Evolutionary conservation across 1,140 invertebrate species (phyloP).

Genomic region (Amyelois transitella): DNA sequence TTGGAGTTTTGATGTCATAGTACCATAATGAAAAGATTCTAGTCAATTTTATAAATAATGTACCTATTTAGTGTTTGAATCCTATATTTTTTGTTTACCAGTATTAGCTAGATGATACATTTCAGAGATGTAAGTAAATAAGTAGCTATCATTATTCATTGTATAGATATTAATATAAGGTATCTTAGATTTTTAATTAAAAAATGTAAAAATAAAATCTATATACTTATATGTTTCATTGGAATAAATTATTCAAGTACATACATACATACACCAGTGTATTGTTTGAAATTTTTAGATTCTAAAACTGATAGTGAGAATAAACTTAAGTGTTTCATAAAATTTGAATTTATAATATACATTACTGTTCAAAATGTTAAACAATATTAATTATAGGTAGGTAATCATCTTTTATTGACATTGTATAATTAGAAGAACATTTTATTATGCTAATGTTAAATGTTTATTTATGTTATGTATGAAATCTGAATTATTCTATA

Average conservation of each 20-base stretch:
- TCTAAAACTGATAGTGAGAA: slow-evolving; percentile 48
- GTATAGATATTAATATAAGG: neutral
- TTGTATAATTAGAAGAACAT: slow-evolving; percentile 29
- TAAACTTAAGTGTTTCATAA: slow-evolving; percentile 39
- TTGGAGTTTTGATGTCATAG: slow-evolving; percentile 23
- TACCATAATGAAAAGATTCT: slow-evolving; percentile 29
- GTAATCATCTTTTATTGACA: slow-evolving; percentile 27
- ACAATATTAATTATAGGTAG: slow-evolving; percentile 17
- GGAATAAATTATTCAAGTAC: neutral
- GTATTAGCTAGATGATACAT: slow-evolving; percentile 1
- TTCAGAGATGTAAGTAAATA: neutral
- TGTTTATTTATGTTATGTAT: neutral
- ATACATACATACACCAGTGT: too few relatives aligned
- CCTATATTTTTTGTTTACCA: slow-evolving; percentile 1
- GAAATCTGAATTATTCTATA: slow-evolving; percentile 6
- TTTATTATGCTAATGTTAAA: slow-evolving; percentile 3
- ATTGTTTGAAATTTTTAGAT: slow-evolving; percentile 13
- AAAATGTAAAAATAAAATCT: neutral
- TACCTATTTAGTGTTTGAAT: neutral
- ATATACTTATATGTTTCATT: neutral
- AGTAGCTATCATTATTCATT: neutral
- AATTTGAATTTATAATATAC: slow-evolving; percentile 16
- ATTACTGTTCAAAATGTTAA: slow-evolving; percentile 18
- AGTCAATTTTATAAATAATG: slow-evolving; percentile 43
- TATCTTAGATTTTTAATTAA: neutral